Percentiles rank a stretch among this genome's conserved stretches.
These are phyloP conservation scores for Raphicerus campestris DNA, from an alignment of 2,113 vertebrate genomes.

Conservation along the genomic window DNA sequence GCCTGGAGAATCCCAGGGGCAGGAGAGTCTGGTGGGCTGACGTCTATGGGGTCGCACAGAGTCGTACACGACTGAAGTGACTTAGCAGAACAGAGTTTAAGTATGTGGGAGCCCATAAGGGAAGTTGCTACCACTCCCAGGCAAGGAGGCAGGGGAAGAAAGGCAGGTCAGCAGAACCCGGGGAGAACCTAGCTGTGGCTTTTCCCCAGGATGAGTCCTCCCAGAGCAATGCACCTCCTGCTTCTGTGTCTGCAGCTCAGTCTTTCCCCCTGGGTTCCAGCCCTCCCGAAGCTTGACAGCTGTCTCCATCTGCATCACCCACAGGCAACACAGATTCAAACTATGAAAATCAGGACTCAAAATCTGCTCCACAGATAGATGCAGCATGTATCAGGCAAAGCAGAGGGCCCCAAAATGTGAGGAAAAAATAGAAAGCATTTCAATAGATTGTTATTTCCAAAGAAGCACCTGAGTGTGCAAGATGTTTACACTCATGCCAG, in stretches of 20 bases:
- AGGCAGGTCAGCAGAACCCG: not conserved
- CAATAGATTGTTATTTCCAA: not conserved
- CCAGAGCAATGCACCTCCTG: not conserved
- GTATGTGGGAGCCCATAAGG: not conserved
- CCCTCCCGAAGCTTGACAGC: not conserved
- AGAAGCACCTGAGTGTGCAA: not conserved
- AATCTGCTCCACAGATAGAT: not conserved
- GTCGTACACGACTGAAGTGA: fast-evolving
- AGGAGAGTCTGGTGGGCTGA: too few species aligned
- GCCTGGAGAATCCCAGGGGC: too few species aligned
- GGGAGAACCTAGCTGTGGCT: not conserved
- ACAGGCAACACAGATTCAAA: not conserved
- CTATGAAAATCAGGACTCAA: too few species aligned
- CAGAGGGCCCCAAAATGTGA: not conserved
- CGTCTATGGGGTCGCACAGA: too few species aligned
- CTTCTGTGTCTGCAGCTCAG: not conserved
- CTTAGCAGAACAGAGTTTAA: not conserved
- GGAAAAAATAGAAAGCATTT: not conserved
- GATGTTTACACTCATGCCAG: not conserved
- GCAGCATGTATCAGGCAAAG: not conserved
- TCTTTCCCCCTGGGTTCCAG: not conserved
- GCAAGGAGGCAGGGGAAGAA: not conserved
- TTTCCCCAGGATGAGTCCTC: not conserved
- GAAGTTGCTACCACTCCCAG: too few species aligned
- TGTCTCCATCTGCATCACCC: not conserved